Conservation (phyloP, 2,888 invertebrate genomes). For the Ephialtes manifestator region DNA sequence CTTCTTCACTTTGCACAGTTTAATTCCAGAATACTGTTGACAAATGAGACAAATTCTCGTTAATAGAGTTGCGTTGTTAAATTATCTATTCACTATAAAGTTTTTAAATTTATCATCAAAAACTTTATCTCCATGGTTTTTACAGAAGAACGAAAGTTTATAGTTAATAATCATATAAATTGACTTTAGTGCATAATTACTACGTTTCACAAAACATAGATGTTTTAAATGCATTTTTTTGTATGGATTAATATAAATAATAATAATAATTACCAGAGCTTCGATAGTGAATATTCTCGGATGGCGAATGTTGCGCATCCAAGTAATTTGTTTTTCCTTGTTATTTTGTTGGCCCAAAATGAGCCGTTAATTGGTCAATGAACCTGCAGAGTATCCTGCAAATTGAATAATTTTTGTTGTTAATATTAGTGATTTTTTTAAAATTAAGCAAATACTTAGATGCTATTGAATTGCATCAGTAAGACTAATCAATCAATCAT, state of each 20-base stretch:
- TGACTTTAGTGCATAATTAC: background rate
- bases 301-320: background rate
- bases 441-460: background rate
- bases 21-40: background rate
- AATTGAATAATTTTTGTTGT: background rate
- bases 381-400: background rate
- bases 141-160: slow-evolving; percentile 34
- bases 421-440: background rate
- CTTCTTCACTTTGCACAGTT: background rate
- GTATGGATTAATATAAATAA: background rate
- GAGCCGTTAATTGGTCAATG: background rate
- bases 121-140: slow-evolving; percentile 17
- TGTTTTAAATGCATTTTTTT: background rate
- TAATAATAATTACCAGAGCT: too few species aligned
- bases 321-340: background rate
- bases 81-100: too few species aligned
- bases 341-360: background rate
- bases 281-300: too few species aligned
- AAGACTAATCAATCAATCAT: slow-evolving; percentile 28
- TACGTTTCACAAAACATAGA: background rate
- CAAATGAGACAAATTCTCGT: background rate
- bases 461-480: background rate
- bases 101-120: background rate
- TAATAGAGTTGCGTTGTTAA: background rate
- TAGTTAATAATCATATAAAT: slow-evolving; percentile 16